A percentile compares a stretch with the other conserved stretches of the same genome.
Evolutionary conservation across 2,888 invertebrate genomes (phyloP).

Genomic region (Pristionchus japonicus): DNA sequence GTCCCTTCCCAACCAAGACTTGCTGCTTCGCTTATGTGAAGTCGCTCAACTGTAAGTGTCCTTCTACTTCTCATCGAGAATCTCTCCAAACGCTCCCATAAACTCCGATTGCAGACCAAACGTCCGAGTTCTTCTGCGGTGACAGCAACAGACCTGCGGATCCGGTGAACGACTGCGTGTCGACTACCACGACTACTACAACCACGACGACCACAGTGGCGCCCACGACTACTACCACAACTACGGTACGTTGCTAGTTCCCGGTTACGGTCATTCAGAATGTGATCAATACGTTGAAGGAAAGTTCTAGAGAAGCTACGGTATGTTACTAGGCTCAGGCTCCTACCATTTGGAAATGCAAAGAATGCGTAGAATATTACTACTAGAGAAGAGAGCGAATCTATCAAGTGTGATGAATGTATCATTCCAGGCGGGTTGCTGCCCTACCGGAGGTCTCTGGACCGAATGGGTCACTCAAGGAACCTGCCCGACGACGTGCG

Average conservation of each 20-base stretch:
- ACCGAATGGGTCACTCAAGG: neutral
- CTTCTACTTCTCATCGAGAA: neutral
- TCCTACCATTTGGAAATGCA: no score
- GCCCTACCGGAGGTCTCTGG: no score
- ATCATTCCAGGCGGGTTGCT: neutral
- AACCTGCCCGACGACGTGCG: neutral
- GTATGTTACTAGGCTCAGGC: no score
- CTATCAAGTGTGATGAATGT: no score
- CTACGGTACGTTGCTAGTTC: no score
- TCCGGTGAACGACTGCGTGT: neutral
- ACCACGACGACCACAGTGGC: neutral
- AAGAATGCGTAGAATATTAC: no score
- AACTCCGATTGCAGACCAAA: neutral
- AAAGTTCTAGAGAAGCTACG: no score
- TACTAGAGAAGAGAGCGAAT: no score
- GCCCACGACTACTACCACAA: neutral
- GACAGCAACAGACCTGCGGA: neutral
- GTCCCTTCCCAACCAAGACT: constrained; percentile 56
- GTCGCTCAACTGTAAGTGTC: constrained; percentile 38
- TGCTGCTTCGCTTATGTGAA: constrained; percentile 56
- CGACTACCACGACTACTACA: neutral
- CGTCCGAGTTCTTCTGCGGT: constrained; percentile 25
- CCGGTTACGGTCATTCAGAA: no score
- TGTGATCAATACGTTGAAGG: no score
- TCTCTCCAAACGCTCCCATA: no score